Percentiles rank a stretch among this genome's conserved stretches.
phyloP scores from a whole-genome alignment of 2,888 invertebrate species.

The Hirtodrosophila alboralis region DNA sequence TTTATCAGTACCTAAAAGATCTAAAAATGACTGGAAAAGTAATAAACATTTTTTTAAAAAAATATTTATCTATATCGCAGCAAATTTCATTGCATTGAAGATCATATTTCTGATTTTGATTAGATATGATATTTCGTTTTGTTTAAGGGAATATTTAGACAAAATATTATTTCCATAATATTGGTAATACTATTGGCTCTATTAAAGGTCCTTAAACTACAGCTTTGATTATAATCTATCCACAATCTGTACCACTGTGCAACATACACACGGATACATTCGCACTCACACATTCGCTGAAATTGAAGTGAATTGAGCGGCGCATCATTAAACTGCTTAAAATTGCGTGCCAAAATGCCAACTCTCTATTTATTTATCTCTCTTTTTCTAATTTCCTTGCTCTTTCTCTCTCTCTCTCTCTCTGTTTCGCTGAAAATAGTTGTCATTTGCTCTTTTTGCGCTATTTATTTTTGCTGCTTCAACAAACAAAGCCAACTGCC shows the following conservation, averaged over 20 bases:
- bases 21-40: too few relatives aligned
- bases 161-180: too few relatives aligned
- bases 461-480: slow-evolving; percentile 75
- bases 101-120: too few relatives aligned
- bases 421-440: slow-evolving; percentile 19
- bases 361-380: neutral
- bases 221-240: too few relatives aligned
- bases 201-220: too few relatives aligned
- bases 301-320: slow-evolving; percentile 35
- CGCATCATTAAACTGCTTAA: slow-evolving; percentile 59
- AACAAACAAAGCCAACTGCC: slow-evolving; percentile 70
- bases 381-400: neutral
- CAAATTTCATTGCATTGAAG: too few relatives aligned
- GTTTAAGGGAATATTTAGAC: too few relatives aligned
- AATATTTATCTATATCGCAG: too few relatives aligned
- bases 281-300: neutral
- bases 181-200: too few relatives aligned
- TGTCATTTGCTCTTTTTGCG: slow-evolving; percentile 61
- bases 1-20: too few relatives aligned
- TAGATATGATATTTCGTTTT: too few relatives aligned
- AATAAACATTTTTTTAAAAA: too few relatives aligned
- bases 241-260: slow-evolving; percentile 16
- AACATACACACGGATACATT: neutral
- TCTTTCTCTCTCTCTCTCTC: neutral
- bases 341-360: slow-evolving; percentile 55